phyloP scores from a whole-genome alignment of 2,888 invertebrate species.

The Lasioglossum zephyrum region DNA sequence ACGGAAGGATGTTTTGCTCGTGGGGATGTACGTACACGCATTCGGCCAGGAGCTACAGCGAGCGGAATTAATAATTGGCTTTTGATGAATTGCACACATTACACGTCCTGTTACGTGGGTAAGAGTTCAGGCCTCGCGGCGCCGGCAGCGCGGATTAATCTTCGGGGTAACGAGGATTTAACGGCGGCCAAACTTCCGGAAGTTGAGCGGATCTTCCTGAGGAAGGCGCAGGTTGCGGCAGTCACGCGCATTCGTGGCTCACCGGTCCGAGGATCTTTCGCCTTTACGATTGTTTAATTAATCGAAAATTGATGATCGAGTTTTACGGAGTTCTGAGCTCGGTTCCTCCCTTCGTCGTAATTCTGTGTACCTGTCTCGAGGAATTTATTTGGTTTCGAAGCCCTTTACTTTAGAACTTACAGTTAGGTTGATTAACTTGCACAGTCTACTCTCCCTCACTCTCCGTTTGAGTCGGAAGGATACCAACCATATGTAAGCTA shows the following conservation, averaged over 20 bases:
- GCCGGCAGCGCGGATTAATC: slow-evolving; percentile 64
- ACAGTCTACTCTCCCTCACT: not conserved
- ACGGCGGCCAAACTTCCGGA: slow-evolving; percentile 65
- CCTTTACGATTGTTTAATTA: slow-evolving; percentile 58
- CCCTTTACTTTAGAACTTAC: not conserved
- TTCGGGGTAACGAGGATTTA: slow-evolving; percentile 71
- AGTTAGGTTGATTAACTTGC: not conserved
- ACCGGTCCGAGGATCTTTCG: slow-evolving; percentile 35
- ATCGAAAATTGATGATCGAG: slow-evolving; percentile 38
- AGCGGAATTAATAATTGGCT: slow-evolving; percentile 58
- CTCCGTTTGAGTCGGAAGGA: not conserved
- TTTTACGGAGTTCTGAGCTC: not conserved
- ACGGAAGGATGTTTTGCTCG: slow-evolving; percentile 14
- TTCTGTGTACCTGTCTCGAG: not conserved
- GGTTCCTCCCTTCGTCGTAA: not conserved
- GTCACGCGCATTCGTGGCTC: slow-evolving; percentile 46
- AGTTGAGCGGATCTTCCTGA: slow-evolving; percentile 59
- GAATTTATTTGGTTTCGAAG: slow-evolving; percentile 8
- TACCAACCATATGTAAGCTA: not conserved
- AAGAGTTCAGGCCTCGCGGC: slow-evolving; percentile 48
- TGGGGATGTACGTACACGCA: not conserved
- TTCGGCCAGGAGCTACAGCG: slow-evolving; percentile 8
- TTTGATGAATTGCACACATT: slow-evolving; percentile 61
- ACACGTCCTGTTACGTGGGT: slow-evolving; percentile 44
- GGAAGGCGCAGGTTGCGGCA: slow-evolving; percentile 45